Conservation (phyloP, 2,888 invertebrate genomes). For the Marronus borbonicus region DNA sequence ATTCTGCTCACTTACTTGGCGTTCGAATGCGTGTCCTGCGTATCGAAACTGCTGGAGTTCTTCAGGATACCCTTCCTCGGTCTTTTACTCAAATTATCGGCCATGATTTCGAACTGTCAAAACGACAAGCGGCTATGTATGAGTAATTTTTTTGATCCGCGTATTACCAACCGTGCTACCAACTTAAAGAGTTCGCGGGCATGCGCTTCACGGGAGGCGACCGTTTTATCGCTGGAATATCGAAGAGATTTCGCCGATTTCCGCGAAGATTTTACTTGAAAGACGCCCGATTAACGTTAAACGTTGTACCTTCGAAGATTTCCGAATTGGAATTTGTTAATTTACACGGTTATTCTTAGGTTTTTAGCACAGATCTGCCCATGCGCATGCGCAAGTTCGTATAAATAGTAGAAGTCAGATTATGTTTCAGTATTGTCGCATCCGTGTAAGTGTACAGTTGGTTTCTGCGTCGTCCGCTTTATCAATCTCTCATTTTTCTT, state of each 20-base stretch:
- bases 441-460: slow-evolving; percentile 34
- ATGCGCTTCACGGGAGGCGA: slow-evolving; percentile 2
- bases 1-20: slow-evolving; percentile 55
- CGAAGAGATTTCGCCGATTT: slow-evolving; percentile 4
- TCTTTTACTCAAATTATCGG: slow-evolving; percentile 86
- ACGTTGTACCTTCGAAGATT: not conserved
- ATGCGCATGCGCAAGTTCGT: slow-evolving; percentile 55
- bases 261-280: not conserved
- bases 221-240: slow-evolving; percentile 9
- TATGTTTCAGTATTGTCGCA: slow-evolving; percentile 57
- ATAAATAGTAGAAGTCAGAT: slow-evolving; percentile 55
- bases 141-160: slow-evolving; percentile 26
- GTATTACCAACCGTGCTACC: not conserved
- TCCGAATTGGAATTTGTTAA: not conserved
- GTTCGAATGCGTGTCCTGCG: slow-evolving; percentile 68
- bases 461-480: slow-evolving; percentile 12
- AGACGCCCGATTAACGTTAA: not conserved
- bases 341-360: slow-evolving; percentile 30
- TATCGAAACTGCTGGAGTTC: slow-evolving; percentile 92
- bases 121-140: slow-evolving; percentile 7
- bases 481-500: slow-evolving; percentile 20
- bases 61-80: slow-evolving; percentile 94
- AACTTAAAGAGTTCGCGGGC: slow-evolving; percentile 16
- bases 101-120: slow-evolving; percentile 70
- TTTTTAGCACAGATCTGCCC: slow-evolving; percentile 9